Percentiles rank a stretch among this genome's conserved stretches.
Evolutionary conservation across 2,797 vertebrate species (phyloP).

Genomic region (Coregonus suidteri): DNA sequence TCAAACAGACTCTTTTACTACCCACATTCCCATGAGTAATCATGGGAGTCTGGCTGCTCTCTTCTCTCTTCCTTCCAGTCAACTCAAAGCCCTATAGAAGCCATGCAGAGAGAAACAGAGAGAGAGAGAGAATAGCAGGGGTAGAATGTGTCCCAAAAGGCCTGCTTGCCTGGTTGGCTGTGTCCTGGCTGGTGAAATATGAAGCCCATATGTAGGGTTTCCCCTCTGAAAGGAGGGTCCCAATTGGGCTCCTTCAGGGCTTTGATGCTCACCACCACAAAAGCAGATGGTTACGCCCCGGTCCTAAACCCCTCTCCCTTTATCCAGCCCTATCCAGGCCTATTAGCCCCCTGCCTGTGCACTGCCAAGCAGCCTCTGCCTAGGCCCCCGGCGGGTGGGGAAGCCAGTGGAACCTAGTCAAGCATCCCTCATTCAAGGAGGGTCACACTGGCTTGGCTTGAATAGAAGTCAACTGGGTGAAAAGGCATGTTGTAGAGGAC

Average conservation of each 20-base stretch:
- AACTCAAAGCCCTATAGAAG: slow-evolving; percentile 57
- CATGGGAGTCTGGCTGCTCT: slow-evolving; percentile 65
- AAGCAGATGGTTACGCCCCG: slow-evolving; percentile 79
- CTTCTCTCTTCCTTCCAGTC: slow-evolving; percentile 27
- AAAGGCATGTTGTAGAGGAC: slow-evolving; percentile 77
- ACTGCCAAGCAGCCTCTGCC: slow-evolving; percentile 67
- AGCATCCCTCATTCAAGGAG: slow-evolving; percentile 74
- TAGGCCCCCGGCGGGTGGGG: slow-evolving; percentile 68
- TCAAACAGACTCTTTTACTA: slow-evolving; percentile 77
- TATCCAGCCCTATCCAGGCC: slow-evolving; percentile 70
- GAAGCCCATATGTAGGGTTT: slow-evolving; percentile 76
- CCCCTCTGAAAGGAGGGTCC: slow-evolving; percentile 74
- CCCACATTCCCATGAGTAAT: slow-evolving; percentile 72
- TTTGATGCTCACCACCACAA: slow-evolving; percentile 80
- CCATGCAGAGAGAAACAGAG: slow-evolving; percentile 63
- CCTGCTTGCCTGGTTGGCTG: slow-evolving; percentile 38
- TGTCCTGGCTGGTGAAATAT: slow-evolving; percentile 72
- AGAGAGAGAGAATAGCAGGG: slow-evolving; percentile 58
- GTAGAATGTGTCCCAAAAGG: slow-evolving; percentile 55
- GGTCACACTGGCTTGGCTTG: slow-evolving; percentile 72
- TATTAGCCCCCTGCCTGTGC: slow-evolving; percentile 79
- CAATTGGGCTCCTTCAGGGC: slow-evolving; percentile 76
- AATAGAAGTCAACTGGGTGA: slow-evolving; percentile 78
- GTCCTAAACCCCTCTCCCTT: slow-evolving; percentile 65
- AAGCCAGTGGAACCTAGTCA: slow-evolving; percentile 75